Conservation (phyloP, 1,140 invertebrate species). For the Hetaerina americana region DNA sequence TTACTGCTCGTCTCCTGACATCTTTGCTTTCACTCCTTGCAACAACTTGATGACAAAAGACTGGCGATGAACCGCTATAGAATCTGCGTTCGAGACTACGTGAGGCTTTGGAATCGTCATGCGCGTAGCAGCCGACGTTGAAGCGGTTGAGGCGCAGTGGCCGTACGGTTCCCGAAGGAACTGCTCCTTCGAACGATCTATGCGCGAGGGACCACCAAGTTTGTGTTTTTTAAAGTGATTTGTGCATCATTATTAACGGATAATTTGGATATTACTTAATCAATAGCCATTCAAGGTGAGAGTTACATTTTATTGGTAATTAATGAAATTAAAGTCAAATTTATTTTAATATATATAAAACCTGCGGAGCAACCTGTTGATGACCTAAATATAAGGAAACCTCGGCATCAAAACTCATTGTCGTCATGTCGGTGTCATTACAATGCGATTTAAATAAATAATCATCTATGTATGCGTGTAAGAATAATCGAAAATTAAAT, state of each 20-base stretch:
- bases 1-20: conserved; percentile 13
- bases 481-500: too few relatives aligned
- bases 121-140: conserved; percentile 8
- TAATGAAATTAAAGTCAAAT: too few relatives aligned
- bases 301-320: background rate
- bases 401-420: background rate
- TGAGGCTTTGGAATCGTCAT: conserved; percentile 6
- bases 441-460: background rate
- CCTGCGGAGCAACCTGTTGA: background rate
- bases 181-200: conserved; percentile 9
- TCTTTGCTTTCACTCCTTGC: conserved; percentile 1
- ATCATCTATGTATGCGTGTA: background rate
- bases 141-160: conserved; percentile 11
- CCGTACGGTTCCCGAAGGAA: conserved; percentile 6
- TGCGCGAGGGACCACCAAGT: background rate
- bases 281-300: background rate
- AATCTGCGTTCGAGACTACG: conserved; percentile 9
- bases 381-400: background rate
- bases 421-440: too few relatives aligned
- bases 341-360: conserved; percentile 1
- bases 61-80: conserved; percentile 1
- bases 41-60: background rate
- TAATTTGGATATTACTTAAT: background rate
- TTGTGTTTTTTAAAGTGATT: background rate
- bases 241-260: background rate